Evolutionary conservation across 2,888 invertebrate species (phyloP).

Genomic region (Oithona nana): DNA sequence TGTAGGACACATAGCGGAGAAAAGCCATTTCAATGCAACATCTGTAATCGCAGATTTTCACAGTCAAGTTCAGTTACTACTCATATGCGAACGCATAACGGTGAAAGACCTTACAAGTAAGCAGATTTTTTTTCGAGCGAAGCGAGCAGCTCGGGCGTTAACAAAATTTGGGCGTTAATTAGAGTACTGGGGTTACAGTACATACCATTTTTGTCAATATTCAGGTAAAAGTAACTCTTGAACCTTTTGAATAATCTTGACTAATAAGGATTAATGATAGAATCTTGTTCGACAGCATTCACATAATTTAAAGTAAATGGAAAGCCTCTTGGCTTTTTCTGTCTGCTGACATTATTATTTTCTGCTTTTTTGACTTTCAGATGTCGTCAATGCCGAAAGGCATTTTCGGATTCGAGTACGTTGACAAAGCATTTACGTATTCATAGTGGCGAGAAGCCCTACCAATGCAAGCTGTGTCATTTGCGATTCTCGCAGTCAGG

Average conservation of each 20-base stretch:
- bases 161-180: neutral
- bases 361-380: slow-evolving; percentile 27
- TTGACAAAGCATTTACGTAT: slow-evolving; percentile 89
- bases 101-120: slow-evolving; percentile 71
- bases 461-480: slow-evolving; percentile 88
- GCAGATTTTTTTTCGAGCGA: neutral
- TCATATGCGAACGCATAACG: slow-evolving; percentile 99
- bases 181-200: neutral
- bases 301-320: too few species aligned
- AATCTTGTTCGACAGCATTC: too few species aligned
- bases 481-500: slow-evolving; percentile 94
- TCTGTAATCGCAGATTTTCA: slow-evolving; percentile 89
- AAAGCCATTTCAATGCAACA: slow-evolving; percentile 92
- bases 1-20: slow-evolving; percentile 89
- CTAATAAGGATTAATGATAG: too few species aligned
- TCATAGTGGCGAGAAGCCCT: slow-evolving; percentile 80
- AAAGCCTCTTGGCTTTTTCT: too few species aligned
- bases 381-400: slow-evolving; percentile 89
- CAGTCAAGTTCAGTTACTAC: slow-evolving; percentile 87
- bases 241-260: too few species aligned
- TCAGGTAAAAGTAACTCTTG: too few species aligned
- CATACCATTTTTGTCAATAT: too few species aligned
- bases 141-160: neutral
- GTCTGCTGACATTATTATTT: neutral
- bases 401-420: slow-evolving; percentile 95